phyloP scores from a whole-genome alignment of 2,888 invertebrate genomes.

The Agonopterix arenella region DNA sequence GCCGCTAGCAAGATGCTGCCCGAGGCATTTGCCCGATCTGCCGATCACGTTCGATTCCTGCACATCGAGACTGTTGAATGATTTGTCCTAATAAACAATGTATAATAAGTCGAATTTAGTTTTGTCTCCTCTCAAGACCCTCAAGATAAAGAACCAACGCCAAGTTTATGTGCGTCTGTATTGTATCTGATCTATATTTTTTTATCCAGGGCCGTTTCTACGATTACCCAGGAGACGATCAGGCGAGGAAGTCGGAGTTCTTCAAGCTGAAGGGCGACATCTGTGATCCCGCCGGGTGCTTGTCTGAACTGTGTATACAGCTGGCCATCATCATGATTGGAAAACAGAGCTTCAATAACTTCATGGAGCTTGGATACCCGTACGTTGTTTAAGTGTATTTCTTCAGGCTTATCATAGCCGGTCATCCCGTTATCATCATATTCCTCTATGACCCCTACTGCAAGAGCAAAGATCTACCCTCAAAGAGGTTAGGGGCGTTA shows the following conservation, averaged over 20 bases:
- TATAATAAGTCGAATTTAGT: too few species aligned
- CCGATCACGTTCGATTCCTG: too few species aligned
- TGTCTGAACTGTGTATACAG: slow-evolving; percentile 94
- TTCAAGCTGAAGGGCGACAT: slow-evolving; percentile 89
- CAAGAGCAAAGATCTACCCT: too few species aligned
- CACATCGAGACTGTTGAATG: too few species aligned
- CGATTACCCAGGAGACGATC: slow-evolving; percentile 90
- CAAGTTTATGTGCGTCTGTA: too few species aligned
- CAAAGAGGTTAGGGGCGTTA: too few species aligned
- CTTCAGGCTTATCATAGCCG: not conserved
- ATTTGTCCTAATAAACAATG: too few species aligned
- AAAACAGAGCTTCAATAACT: slow-evolving; percentile 95
- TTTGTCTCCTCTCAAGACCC: too few species aligned
- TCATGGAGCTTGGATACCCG: slow-evolving; percentile 93
- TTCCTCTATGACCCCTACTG: not conserved
- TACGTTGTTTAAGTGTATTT: slow-evolving; percentile 59
- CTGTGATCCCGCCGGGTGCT: slow-evolving; percentile 94
- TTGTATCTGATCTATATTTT: not conserved
- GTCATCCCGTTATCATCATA: not conserved
- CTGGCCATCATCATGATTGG: slow-evolving; percentile 96
- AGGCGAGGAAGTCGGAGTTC: slow-evolving; percentile 85
- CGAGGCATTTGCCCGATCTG: too few species aligned
- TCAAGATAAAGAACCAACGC: too few species aligned
- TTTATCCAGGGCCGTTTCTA: slow-evolving; percentile 86
- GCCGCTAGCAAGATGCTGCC: too few species aligned